These are phyloP conservation scores for Argyresthia goedartella DNA, from an alignment of 2,888 invertebrate species.

Conservation along the genomic window DNA sequence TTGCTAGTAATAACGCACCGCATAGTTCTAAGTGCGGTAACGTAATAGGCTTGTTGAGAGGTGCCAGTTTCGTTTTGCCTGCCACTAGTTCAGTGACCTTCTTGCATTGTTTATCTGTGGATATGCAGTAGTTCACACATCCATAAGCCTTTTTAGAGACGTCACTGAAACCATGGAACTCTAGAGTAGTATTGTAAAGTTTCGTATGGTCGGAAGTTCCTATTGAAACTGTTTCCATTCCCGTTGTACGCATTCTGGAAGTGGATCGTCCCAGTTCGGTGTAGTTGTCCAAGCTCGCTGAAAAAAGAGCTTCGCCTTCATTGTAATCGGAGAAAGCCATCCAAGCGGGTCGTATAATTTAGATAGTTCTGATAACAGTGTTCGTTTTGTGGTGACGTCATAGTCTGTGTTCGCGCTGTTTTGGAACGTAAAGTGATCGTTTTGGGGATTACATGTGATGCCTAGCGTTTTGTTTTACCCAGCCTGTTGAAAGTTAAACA, in stretches of 20 bases:
- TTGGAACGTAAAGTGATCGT: background rate
- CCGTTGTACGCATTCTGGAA: background rate
- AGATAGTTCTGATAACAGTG: background rate
- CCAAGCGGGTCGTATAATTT: background rate
- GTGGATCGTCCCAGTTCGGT: background rate
- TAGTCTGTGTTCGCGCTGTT: background rate
- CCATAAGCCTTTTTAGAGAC: background rate
- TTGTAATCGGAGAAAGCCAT: background rate
- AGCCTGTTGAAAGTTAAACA: background rate
- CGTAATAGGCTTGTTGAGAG: background rate
- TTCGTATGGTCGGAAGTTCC: background rate
- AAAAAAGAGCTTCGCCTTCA: background rate
- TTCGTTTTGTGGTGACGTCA: background rate
- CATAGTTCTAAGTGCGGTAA: slow-evolving; percentile 1
- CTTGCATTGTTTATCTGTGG: background rate
- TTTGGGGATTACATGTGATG: background rate
- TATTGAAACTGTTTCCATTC: background rate
- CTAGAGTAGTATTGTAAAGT: background rate
- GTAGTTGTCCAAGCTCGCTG: background rate
- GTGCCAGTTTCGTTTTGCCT: background rate
- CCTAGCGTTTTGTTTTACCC: background rate
- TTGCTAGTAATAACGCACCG: background rate
- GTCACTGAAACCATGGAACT: background rate
- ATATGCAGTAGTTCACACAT: background rate
- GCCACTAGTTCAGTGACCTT: background rate